phyloP scores from a whole-genome alignment of 2,888 invertebrate species.

The Callyntrura guangdongensis region DNA sequence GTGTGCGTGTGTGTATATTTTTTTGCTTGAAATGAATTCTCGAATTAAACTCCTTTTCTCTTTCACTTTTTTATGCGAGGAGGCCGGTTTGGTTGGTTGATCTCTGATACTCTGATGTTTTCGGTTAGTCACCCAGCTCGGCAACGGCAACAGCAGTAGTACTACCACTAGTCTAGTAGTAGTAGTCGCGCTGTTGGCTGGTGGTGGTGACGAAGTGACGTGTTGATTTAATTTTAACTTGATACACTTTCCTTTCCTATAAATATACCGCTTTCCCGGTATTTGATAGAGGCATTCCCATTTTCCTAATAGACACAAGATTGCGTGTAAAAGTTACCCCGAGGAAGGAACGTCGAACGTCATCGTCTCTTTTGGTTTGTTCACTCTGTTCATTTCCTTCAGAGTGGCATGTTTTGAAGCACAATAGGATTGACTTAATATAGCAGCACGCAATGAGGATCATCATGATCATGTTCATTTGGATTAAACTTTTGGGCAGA shows the following conservation, averaged over 20 bases:
- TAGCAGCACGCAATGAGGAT: too few species aligned
- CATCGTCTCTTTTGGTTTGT: not conserved
- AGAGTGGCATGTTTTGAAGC: constrained; percentile 14
- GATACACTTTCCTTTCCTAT: constrained; percentile 12
- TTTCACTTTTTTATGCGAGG: not conserved
- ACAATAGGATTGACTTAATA: constrained; percentile 27
- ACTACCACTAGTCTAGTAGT: too few species aligned
- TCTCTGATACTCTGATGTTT: not conserved
- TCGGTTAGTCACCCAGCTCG: not conserved
- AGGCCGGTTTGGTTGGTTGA: not conserved
- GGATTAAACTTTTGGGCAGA: too few species aligned
- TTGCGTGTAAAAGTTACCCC: too few species aligned
- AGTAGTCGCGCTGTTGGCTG: not conserved
- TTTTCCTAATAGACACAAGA: not conserved
- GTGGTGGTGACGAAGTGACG: constrained; percentile 18
- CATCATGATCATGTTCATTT: too few species aligned
- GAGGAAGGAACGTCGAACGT: not conserved
- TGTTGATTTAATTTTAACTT: constrained; percentile 52
- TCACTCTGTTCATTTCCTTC: not conserved
- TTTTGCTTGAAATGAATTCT: not conserved
- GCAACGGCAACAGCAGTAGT: too few species aligned
- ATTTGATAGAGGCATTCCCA: not conserved
- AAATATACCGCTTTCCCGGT: not conserved
- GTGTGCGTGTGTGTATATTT: not conserved
- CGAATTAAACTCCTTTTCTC: too few species aligned